phyloP scores from a whole-genome alignment of 2,888 invertebrate genomes.

The Ferdinandea cuprea region DNA sequence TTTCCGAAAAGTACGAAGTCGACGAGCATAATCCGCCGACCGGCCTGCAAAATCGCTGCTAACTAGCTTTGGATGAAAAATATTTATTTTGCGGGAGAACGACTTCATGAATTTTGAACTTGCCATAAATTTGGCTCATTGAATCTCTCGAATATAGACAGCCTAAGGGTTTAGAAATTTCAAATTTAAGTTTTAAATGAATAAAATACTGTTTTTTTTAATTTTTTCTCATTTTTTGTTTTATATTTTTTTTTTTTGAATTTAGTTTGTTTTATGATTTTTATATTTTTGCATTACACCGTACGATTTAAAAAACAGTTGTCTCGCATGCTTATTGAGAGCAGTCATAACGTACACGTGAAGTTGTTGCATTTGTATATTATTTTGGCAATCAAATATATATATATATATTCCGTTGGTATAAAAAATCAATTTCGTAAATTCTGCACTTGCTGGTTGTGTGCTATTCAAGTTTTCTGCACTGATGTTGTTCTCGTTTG shows the following conservation, averaged over 20 bases:
- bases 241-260: constrained; percentile 62
- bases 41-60: too few species aligned
- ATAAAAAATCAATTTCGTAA: constrained; percentile 67
- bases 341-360: constrained; percentile 56
- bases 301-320: constrained; percentile 61
- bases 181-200: too few species aligned
- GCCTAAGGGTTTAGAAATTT: too few species aligned
- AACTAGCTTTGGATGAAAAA: too few species aligned
- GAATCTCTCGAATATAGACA: too few species aligned
- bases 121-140: too few species aligned
- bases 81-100: too few species aligned
- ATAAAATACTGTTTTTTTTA: too few species aligned
- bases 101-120: too few species aligned
- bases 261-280: constrained; percentile 29
- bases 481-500: constrained; percentile 37
- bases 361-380: constrained; percentile 65
- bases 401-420: constrained; percentile 55
- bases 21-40: too few species aligned
- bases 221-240: constrained; percentile 43
- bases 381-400: constrained; percentile 70
- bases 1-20: too few species aligned
- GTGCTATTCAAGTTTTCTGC: constrained; percentile 24
- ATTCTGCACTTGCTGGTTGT: constrained; percentile 52
- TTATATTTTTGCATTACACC: constrained; percentile 40
- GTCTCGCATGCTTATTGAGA: constrained; percentile 47